phyloP scores from a whole-genome alignment of 1,140 invertebrate species.

The Microplitis demolitor region DNA sequence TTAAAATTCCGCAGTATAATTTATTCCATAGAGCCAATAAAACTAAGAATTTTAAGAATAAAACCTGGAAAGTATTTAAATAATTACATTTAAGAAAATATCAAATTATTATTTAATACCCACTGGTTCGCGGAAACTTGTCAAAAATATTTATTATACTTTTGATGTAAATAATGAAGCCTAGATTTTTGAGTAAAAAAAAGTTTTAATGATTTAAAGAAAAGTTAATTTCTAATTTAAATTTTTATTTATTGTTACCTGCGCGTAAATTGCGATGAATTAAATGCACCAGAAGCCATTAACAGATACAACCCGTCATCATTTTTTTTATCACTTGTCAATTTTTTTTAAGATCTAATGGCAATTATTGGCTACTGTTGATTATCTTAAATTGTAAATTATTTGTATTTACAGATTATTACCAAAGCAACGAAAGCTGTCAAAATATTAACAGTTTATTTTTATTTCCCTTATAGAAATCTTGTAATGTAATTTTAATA shows the following conservation, averaged over 20 bases:
- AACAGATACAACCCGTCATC: background rate
- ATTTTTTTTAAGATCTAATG: background rate
- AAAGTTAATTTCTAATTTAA: background rate
- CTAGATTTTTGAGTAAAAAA: too few species aligned
- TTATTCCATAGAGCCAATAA: too few species aligned
- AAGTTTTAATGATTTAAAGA: background rate
- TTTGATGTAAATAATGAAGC: too few species aligned
- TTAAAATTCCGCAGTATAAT: too few species aligned
- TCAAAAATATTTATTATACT: too few species aligned
- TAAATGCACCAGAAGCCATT: background rate
- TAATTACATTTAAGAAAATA: too few species aligned
- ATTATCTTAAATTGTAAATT: constrained; percentile 56
- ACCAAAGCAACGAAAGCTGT: constrained; percentile 37
- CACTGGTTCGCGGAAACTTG: too few species aligned
- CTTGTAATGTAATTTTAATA: constrained; percentile 37
- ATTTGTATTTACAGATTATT: constrained; percentile 56
- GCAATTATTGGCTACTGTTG: constrained; percentile 30
- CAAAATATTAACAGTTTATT: background rate
- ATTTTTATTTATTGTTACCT: background rate
- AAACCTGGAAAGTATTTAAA: too few species aligned
- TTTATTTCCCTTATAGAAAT: constrained; percentile 13
- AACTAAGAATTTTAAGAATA: too few species aligned
- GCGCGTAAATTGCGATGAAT: constrained; percentile 3
- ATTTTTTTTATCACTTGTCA: background rate
- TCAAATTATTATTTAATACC: too few species aligned